phyloP scores from a whole-genome alignment of 2,888 invertebrate species.

The Agrotis ipsilon region DNA sequence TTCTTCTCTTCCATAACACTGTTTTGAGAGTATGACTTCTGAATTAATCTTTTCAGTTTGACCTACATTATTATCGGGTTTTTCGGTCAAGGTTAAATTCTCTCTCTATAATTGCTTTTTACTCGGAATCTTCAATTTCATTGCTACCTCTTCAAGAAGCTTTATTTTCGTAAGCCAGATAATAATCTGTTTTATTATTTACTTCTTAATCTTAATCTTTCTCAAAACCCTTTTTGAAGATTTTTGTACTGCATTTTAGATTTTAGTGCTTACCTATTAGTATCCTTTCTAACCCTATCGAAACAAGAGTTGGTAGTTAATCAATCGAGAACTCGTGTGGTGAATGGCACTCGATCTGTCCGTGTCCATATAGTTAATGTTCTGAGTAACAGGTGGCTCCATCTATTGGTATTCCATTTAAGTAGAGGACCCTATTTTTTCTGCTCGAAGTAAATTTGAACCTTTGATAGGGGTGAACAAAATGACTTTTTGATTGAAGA shows the following conservation, averaged over 20 bases:
- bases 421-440: constrained; percentile 46
- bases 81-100: constrained; percentile 26
- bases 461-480: constrained; percentile 1
- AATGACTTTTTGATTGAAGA: background rate
- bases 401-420: constrained; percentile 53
- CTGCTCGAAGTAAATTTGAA: constrained; percentile 7
- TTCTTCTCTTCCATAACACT: background rate
- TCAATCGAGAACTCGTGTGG: constrained; percentile 42
- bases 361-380: constrained; percentile 58
- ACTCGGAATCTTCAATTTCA: background rate
- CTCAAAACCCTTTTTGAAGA: background rate
- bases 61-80: background rate
- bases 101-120: constrained; percentile 1
- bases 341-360: constrained; percentile 58
- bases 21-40: constrained; percentile 13
- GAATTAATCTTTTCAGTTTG: background rate
- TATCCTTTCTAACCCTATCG: background rate
- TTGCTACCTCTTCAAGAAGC: no score
- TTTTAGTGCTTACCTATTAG: background rate
- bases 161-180: background rate
- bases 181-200: background rate
- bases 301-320: constrained; percentile 20
- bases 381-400: constrained; percentile 57
- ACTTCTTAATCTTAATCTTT: background rate
- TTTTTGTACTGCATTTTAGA: constrained; percentile 6